phyloP scores from a whole-genome alignment of 2,797 vertebrate genomes.

The Chloroceryle amazona region DNA sequence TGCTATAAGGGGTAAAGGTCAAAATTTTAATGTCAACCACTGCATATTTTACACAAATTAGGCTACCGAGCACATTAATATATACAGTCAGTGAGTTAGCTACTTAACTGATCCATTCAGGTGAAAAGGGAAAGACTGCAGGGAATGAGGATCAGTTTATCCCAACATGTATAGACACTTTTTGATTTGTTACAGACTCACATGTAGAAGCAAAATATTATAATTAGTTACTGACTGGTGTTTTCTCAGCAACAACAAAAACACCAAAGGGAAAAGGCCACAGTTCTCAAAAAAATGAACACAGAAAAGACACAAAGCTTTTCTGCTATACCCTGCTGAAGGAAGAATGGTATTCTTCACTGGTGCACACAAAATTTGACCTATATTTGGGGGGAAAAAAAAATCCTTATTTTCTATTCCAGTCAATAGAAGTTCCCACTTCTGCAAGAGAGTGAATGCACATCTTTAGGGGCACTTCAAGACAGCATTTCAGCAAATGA shows the following conservation, averaged over 20 bases:
- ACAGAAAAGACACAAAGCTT: neutral
- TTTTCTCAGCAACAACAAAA: constrained; percentile 23
- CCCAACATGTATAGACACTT: neutral
- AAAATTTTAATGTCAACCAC: neutral
- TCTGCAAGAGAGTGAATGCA: neutral
- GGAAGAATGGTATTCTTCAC: neutral
- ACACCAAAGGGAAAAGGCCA: neutral
- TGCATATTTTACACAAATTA: neutral
- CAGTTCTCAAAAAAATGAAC: neutral
- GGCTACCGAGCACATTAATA: neutral
- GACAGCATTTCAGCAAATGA: neutral
- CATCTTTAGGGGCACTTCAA: neutral
- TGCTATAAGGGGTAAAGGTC: neutral
- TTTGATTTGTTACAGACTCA: neutral
- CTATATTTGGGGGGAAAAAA: neutral
- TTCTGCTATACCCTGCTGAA: neutral
- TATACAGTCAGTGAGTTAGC: neutral
- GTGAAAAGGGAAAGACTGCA: neutral
- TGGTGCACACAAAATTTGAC: neutral
- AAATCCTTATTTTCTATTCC: neutral
- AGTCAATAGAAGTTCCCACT: neutral
- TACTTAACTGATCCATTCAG: neutral
- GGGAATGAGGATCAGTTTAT: neutral
- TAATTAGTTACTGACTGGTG: neutral
- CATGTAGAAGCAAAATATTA: neutral